phyloP scores from a whole-genome alignment of 1,140 invertebrate genomes.

The Bombus waltoni region DNA sequence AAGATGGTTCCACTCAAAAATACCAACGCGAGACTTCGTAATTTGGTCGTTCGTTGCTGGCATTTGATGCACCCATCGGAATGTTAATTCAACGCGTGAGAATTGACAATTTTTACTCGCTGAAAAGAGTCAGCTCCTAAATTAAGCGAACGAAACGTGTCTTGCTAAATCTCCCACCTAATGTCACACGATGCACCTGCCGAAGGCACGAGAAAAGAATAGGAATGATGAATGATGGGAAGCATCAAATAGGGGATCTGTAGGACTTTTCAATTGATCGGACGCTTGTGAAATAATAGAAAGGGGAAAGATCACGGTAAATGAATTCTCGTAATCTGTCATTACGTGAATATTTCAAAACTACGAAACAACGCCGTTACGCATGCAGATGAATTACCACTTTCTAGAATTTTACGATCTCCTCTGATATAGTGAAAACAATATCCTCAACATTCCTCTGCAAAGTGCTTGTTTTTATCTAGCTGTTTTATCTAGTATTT shows the following conservation, averaged over 20 bases:
- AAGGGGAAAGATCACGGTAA: conserved; percentile 1
- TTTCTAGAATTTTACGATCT: not conserved
- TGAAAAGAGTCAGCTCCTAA: not conserved
- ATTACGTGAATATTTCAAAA: conserved; percentile 32
- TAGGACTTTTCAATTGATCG: not conserved
- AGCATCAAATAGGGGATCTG: too few species aligned
- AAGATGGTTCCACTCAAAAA: not conserved
- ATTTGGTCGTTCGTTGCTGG: conserved; percentile 32
- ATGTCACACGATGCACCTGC: not conserved
- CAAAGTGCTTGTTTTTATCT: not conserved
- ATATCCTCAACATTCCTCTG: not conserved
- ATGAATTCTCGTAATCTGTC: conserved; percentile 7
- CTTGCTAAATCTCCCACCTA: not conserved
- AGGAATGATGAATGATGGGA: not conserved
- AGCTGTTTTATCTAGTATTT: not conserved
- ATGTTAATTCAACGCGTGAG: not conserved
- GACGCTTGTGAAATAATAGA: not conserved
- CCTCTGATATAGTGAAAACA: not conserved
- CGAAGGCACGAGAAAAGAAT: not conserved
- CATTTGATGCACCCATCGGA: conserved; percentile 12
- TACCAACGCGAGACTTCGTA: conserved; percentile 27
- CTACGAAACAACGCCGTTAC: not conserved
- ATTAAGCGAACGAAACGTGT: not conserved
- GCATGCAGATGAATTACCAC: not conserved
- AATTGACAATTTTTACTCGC: not conserved